phyloP scores from a whole-genome alignment of 2,888 invertebrate species.

The Epistrophe eligans region DNA sequence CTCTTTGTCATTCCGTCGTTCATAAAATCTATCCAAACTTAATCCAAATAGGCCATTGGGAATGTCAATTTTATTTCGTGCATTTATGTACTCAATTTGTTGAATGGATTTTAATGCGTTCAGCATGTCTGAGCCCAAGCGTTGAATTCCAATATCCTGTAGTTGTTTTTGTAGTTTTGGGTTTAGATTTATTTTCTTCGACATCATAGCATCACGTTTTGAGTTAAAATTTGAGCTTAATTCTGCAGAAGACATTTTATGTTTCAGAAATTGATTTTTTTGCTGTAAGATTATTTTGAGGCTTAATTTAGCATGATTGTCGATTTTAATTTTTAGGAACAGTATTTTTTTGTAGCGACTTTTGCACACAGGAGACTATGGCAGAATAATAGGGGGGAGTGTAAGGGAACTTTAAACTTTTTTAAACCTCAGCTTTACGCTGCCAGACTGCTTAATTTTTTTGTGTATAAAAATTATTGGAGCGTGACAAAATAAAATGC shows the following conservation, averaged over 20 bases:
- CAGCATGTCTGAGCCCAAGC: neutral
- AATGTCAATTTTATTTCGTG: conserved; percentile 18
- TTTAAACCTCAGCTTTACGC: no score
- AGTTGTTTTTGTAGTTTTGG: neutral
- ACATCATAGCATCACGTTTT: neutral
- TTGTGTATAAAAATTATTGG: no score
- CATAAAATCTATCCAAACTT: conserved; percentile 27
- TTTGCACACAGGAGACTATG: no score
- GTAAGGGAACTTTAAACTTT: no score
- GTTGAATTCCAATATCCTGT: neutral
- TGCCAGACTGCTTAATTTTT: no score
- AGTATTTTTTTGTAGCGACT: no score
- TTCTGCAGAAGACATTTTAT: neutral
- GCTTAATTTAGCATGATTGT: neutral
- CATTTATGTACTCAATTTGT: conserved; percentile 4
- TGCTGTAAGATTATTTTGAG: neutral
- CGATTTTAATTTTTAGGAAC: no score
- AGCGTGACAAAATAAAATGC: no score
- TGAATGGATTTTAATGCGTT: neutral
- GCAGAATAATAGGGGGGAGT: no score
- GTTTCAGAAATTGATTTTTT: neutral
- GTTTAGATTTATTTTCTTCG: neutral
- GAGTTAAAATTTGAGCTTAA: neutral
- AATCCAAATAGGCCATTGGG: conserved; percentile 39
- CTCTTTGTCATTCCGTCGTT: neutral